Base-by-base conservation (phyloP, 2,888 invertebrate genomes). In the Stenchaetothrips biformis region DNA sequence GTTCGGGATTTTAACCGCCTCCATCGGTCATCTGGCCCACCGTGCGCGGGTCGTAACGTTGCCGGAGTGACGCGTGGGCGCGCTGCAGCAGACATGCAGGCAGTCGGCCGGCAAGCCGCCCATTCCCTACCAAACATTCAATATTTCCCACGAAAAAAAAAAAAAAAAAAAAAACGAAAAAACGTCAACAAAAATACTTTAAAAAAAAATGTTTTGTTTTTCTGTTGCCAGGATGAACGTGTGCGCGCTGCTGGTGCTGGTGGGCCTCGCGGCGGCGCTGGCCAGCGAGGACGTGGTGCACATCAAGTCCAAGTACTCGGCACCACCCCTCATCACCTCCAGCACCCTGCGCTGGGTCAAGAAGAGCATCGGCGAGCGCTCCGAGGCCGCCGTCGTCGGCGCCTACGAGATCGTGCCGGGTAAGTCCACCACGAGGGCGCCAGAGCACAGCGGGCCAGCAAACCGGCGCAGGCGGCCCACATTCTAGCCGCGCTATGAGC, bases 321-420 rank as follows among this genome's bases (percentile, higher is more conserved):
- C 91, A 82, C 94, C 94, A 86, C 89, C 21, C 21, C 21, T 92
- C 81, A 89, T 94, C 80, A 95, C 95, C 7, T 95, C 95, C 9
- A 94, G 92, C 84, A 94, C 94, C 0, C 88, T 95, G 80, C 90
- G 91, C 85, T 95, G 95, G 95, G 89, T 92, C 80, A 89, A 90
- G 0, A 84, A 85, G 0, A 88, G 86, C 82, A 88, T 88, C 83
- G 85, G 87, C 25, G 87, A 88, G 47, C 88, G 90, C 83, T 88
- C 91, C 80, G 88, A 90, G 82, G 90, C 90, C 84, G 92, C 92
- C 79, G 93, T 95, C 47, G 88, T 92, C 77, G 94, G 93, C 83
- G 90, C 91, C 83, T 86, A 86, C 37, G 83, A 85, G 80, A 83
- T 84, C 47, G 82, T 84, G 48, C 82, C 83, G 81, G 84, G 85